These are phyloP conservation scores for Syritta pipiens DNA, from an alignment of 2,888 invertebrate genomes.

Conservation along the genomic window DNA sequence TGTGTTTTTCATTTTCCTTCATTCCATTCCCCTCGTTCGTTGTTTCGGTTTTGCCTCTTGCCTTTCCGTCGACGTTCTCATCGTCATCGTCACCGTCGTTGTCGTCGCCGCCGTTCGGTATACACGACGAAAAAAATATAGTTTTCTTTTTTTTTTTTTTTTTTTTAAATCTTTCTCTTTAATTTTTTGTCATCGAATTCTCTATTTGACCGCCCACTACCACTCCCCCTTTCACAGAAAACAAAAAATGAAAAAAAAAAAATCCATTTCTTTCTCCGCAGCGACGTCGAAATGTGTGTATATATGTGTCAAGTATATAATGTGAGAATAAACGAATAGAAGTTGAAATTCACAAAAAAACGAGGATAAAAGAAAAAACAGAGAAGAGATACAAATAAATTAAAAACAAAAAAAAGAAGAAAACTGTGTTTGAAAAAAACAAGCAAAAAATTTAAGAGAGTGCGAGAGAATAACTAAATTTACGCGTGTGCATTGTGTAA, in stretches of 20 bases:
- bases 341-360: conserved; percentile 5
- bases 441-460: neutral
- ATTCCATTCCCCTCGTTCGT: too few species aligned
- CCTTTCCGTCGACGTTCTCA: too few species aligned
- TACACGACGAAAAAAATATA: conserved; percentile 35
- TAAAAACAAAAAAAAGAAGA: conserved; percentile 11
- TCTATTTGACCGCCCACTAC: conserved; percentile 42
- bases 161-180: conserved; percentile 10
- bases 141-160: conserved; percentile 15
- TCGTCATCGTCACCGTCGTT: too few species aligned
- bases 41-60: too few species aligned
- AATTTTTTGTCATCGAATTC: conserved; percentile 16
- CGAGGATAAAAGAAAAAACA: conserved; percentile 18
- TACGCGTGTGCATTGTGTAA: conserved; percentile 53
- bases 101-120: too few species aligned
- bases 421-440: conserved; percentile 30
- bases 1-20: too few species aligned
- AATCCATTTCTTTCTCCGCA: conserved; percentile 25
- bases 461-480: conserved; percentile 28
- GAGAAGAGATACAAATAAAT: neutral
- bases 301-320: conserved; percentile 65
- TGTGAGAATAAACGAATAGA: conserved; percentile 49
- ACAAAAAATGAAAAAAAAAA: neutral
- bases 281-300: conserved; percentile 44
- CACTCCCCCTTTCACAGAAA: conserved; percentile 46